phyloP scores from a whole-genome alignment of 2,797 vertebrate genomes.

The Pantherophis vulpinus region DNA sequence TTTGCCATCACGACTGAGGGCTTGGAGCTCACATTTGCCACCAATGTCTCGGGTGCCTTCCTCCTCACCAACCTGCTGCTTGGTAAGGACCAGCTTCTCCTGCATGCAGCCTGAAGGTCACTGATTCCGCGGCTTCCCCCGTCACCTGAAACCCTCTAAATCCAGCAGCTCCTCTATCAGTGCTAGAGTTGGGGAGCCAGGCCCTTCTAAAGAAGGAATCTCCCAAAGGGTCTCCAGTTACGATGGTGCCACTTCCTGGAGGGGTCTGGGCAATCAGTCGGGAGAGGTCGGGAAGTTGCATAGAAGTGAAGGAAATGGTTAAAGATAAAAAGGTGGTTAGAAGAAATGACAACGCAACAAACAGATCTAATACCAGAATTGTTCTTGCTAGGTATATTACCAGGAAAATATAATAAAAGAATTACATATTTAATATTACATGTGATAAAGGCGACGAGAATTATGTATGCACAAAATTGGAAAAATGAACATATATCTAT shows the following conservation, averaged over 20 bases:
- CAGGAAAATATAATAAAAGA: too few relatives aligned
- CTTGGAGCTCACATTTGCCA: constrained; percentile 78
- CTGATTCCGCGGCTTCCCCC: neutral
- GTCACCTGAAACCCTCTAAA: neutral
- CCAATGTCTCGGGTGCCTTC: constrained; percentile 85
- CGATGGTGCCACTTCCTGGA: neutral
- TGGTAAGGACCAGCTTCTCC: constrained; percentile 65
- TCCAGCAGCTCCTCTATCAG: neutral
- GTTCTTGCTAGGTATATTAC: too few relatives aligned
- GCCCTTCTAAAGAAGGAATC: neutral
- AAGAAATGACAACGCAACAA: too few relatives aligned
- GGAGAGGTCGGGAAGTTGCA: neutral
- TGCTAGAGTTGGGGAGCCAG: neutral
- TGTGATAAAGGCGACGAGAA: too few relatives aligned
- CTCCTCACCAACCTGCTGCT: constrained; percentile 86
- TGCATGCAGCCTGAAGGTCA: neutral
- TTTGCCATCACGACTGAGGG: constrained; percentile 75
- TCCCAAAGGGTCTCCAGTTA: neutral
- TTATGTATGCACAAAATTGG: too few relatives aligned
- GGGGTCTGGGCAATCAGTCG: neutral
- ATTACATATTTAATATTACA: too few relatives aligned
- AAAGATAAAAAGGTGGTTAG: too few relatives aligned
- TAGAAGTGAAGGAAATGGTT: too few relatives aligned
- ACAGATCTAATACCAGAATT: too few relatives aligned
- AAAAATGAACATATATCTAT: too few relatives aligned